phyloP scores from a whole-genome alignment of 2,113 vertebrate species.

The Corydoras maculifer region DNA sequence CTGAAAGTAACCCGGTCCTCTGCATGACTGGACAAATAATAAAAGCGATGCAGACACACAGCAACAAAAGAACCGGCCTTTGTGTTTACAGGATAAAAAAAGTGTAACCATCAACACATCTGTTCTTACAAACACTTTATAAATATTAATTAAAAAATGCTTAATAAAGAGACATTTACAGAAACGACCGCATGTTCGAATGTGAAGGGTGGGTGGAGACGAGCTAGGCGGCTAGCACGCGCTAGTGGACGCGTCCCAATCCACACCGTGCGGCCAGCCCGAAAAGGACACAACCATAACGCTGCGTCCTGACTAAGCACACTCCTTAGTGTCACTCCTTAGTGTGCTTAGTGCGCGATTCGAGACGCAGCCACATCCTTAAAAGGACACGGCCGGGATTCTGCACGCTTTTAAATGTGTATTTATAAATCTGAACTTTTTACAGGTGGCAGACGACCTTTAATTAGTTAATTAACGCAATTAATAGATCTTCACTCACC shows the following conservation, averaged over 20 bases:
- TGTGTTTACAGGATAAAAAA: no score
- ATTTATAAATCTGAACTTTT: not conserved
- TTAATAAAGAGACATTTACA: no score
- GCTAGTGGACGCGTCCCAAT: not conserved
- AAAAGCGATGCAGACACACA: not conserved
- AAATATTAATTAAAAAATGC: no score
- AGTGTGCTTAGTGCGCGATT: not conserved
- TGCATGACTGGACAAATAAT: not conserved
- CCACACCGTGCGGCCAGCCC: not conserved
- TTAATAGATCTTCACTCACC: constrained; percentile 64
- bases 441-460: not conserved
- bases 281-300: not conserved
- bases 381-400: constrained; percentile 25
- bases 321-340: not conserved
- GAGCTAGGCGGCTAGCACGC: not conserved
- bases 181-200: not conserved
- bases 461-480: not conserved
- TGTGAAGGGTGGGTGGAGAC: not conserved
- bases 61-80: not conserved
- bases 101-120: no score
- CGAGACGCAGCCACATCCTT: constrained; percentile 18
- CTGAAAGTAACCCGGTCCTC: not conserved
- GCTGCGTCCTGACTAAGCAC: not conserved
- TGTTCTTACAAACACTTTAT: not conserved
- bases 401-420: not conserved